Base-by-base conservation (phyloP, 1,140 invertebrate species). In the Solenopsis fugax region DNA sequence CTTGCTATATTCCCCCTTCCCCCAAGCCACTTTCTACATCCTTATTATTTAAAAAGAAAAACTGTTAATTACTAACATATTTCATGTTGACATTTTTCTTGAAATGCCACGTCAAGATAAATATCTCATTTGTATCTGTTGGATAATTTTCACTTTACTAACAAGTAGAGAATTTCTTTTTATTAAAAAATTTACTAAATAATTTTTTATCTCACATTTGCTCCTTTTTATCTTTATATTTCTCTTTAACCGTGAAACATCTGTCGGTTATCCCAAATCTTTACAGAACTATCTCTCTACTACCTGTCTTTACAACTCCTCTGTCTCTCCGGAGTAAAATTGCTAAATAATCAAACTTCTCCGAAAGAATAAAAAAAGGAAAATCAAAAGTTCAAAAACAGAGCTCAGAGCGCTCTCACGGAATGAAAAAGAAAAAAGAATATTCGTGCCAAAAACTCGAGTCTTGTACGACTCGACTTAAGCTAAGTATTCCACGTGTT, bases 391-490 rank as follows among this genome's bases (percentile, higher is more conserved):
- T 84, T 86, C 60, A 90, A 73, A 89, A 60, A 18, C 41, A 82
- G 29, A 29, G 56, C 77, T 86, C 41, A 76, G 45, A 78, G 58
- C 67, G 82, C 90, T 73, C 52, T 90, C 60, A 58, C 16, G n/a
- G 78, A 89, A 77, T 34, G 75, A 87, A 85, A 72, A 87, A 87
- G 13, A 50, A 71, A 9, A 71, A 67, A 12, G 84, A 21, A 87
- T 78, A 90, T 89, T 91, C 81, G 89, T 91, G 90, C 90, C 90
- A 91, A 91, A 65, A 81, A 89, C 48, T 48, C 62, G 82, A 76
- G 75, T 71, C 78, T 34, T n/a, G 16, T 71, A 29, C 16, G 71
- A 76, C 45, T 89, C 88, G 85, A 67, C 16, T 67, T 82, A 24
- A 73, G 41, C 41, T 88, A 88, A 87, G 34, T 82, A 72, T 60